Evolutionary conservation across 2,888 invertebrate species (phyloP).

Genomic region (Maniola hyperantus): DNA sequence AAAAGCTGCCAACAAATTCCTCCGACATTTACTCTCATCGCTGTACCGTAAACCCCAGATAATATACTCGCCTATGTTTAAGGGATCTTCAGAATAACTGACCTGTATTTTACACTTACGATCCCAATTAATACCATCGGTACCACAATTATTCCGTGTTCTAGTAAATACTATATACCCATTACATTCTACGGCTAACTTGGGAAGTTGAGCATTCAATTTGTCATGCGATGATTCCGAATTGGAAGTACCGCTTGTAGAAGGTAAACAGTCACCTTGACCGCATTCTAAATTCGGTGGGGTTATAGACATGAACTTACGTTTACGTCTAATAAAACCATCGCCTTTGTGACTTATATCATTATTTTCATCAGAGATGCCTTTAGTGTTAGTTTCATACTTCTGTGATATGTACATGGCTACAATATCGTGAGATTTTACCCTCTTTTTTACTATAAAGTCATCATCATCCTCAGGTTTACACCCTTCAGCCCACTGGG

Average conservation of each 20-base stretch:
- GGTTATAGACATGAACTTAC: slow-evolving; percentile 62
- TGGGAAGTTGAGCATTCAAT: slow-evolving; percentile 70
- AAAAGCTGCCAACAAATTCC: slow-evolving; percentile 81
- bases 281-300: slow-evolving; percentile 71
- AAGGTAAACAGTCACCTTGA: slow-evolving; percentile 75
- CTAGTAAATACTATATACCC: slow-evolving; percentile 74
- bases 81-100: slow-evolving; percentile 81
- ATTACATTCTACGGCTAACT: slow-evolving; percentile 72
- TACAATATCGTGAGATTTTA: slow-evolving; percentile 28
- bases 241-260: slow-evolving; percentile 67
- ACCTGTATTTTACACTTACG: slow-evolving; percentile 85
- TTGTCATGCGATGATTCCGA: slow-evolving; percentile 65
- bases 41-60: slow-evolving; percentile 85
- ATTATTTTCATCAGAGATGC: slow-evolving; percentile 47
- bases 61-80: slow-evolving; percentile 80
- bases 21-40: slow-evolving; percentile 82
- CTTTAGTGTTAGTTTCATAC: slow-evolving; percentile 49
- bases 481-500: slow-evolving; percentile 74
- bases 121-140: slow-evolving; percentile 81
- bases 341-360: slow-evolving; percentile 66
- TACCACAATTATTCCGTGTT: slow-evolving; percentile 60
- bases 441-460: slow-evolving; percentile 49
- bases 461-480: slow-evolving; percentile 54
- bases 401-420: slow-evolving; percentile 28
- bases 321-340: slow-evolving; percentile 52